Conservation (phyloP, 1,140 invertebrate species). For the Lepidurus packardi region DNA sequence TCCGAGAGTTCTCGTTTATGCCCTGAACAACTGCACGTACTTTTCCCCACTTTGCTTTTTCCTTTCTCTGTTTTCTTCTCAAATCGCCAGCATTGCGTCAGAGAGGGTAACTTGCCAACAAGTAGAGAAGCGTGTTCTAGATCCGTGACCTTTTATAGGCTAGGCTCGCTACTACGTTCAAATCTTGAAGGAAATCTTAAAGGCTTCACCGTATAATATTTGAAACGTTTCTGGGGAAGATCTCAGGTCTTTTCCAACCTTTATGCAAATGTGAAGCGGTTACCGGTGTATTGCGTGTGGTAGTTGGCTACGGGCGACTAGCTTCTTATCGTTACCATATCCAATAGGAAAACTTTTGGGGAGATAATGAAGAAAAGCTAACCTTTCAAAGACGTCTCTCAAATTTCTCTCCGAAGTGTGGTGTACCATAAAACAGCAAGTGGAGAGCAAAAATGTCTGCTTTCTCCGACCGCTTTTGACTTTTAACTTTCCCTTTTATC, state of each 20-base stretch:
- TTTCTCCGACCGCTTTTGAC: conserved; percentile 14
- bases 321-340: not conserved
- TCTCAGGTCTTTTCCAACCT: not conserved
- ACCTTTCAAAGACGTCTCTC: not conserved
- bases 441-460: not conserved
- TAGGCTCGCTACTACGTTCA: not conserved
- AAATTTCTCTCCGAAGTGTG: not conserved
- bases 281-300: not conserved
- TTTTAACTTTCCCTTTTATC: not conserved
- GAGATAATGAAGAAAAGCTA: not conserved
- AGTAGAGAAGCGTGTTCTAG: not conserved
- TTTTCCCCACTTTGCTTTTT: not conserved
- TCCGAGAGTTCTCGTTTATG: not conserved
- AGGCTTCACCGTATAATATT: not conserved
- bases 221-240: not conserved
- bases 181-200: not conserved
- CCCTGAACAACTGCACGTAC: not conserved
- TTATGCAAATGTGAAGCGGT: conserved; percentile 13
- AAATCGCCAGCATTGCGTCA: not conserved
- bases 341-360: not conserved
- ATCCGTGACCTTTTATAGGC: not conserved
- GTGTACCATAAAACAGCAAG: not conserved
- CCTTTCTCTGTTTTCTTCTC: not conserved
- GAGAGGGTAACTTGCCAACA: not conserved
- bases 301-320: not conserved